Percentiles rank a stretch among this genome's conserved stretches.
These are phyloP conservation scores for Apamea anceps DNA, from an alignment of 2,888 invertebrate species.

Conservation along the genomic window DNA sequence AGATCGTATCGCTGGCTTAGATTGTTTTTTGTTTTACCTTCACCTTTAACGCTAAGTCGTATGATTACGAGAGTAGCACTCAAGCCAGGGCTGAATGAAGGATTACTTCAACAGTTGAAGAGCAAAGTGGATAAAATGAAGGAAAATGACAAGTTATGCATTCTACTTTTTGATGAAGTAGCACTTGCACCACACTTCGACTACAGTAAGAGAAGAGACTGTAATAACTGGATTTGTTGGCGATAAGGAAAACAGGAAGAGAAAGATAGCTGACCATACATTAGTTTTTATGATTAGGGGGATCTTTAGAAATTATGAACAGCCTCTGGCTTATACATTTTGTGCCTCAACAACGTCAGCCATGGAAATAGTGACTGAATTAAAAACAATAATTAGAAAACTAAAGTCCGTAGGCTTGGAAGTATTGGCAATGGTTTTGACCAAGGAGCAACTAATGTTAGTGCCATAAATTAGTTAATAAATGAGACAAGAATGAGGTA, in stretches of 20 bases:
- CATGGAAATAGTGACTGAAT: background rate
- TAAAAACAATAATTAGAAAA: conserved; percentile 9
- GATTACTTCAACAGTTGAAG: conserved; percentile 59
- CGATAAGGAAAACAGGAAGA: conserved; percentile 42
- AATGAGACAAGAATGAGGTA: too few relatives aligned
- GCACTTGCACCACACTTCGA: conserved; percentile 60
- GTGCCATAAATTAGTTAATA: too few relatives aligned
- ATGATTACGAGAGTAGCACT: conserved; percentile 47
- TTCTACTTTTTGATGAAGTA: too few relatives aligned
- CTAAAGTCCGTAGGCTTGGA: too few relatives aligned
- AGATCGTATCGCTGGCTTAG: conserved; percentile 50
- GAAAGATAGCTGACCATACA: conserved; percentile 63
- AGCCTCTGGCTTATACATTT: conserved; percentile 19
- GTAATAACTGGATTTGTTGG: conserved; percentile 63
- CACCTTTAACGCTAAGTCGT: conserved; percentile 49
- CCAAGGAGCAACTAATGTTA: too few relatives aligned
- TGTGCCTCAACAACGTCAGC: conserved; percentile 15
- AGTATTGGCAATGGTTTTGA: too few relatives aligned
- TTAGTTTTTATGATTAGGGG: background rate
- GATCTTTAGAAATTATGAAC: conserved; percentile 22
- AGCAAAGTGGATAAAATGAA: conserved; percentile 56
- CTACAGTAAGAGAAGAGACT: conserved; percentile 63
- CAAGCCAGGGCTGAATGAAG: conserved; percentile 60
- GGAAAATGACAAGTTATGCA: conserved; percentile 52
- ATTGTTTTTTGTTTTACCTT: conserved; percentile 54